phyloP scores from a whole-genome alignment of 2,113 vertebrate genomes.

The Cyanoderma ruficeps region DNA sequence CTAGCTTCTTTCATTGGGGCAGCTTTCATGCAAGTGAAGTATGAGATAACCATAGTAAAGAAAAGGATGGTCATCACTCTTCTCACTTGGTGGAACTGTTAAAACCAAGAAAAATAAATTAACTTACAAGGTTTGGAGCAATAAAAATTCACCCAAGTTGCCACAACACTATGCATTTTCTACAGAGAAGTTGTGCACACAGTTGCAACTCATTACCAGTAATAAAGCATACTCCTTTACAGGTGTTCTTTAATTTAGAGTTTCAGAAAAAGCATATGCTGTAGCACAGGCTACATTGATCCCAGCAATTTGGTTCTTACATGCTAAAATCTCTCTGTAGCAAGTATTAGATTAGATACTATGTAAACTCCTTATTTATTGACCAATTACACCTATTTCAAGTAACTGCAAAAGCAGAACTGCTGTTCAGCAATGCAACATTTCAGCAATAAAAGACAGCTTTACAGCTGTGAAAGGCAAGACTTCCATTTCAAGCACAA shows the following conservation, averaged over 20 bases:
- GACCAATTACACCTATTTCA: slow-evolving; percentile 55
- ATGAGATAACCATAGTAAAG: slow-evolving; percentile 99
- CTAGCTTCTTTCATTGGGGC: slow-evolving; percentile 96
- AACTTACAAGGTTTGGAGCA: background rate
- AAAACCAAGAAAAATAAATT: slow-evolving; percentile 51
- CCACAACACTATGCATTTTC: background rate
- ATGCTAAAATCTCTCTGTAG: background rate
- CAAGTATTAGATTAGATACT: slow-evolving; percentile 20
- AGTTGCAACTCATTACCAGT: background rate
- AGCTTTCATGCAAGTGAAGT: slow-evolving; percentile 99
- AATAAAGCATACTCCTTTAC: background rate
- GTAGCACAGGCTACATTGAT: background rate
- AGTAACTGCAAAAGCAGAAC: slow-evolving; percentile 64
- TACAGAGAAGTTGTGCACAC: background rate
- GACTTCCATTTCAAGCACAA: background rate
- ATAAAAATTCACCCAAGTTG: background rate
- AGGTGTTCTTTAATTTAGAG: background rate
- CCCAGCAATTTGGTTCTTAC: background rate
- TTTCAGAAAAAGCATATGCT: background rate
- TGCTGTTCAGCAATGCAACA: slow-evolving; percentile 55
- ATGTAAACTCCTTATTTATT: slow-evolving; percentile 59
- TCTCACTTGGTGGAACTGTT: slow-evolving; percentile 99
- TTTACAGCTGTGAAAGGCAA: background rate
- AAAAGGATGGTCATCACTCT: slow-evolving; percentile 99
- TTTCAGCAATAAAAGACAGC: background rate